A percentile compares a stretch with the other conserved stretches of the same genome.
Conservation (phyloP, 2,888 invertebrate species). For the Onchidella celtica region DNA sequence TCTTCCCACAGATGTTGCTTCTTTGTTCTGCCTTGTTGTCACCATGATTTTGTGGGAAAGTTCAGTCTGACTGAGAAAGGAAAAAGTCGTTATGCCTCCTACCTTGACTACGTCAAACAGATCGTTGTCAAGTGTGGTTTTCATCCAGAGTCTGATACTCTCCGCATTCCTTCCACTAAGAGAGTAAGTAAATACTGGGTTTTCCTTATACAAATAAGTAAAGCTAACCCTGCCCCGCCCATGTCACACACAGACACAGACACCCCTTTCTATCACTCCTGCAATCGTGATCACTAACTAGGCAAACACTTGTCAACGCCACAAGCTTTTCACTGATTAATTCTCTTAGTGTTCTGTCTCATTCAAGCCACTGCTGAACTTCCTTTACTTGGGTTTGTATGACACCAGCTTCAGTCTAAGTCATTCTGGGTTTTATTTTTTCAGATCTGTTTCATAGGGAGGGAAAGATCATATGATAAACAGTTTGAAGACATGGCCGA, state of each 20-base stretch:
- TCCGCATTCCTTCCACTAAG: slow-evolving; percentile 98
- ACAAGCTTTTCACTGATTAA: too few species aligned
- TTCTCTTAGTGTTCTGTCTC: too few species aligned
- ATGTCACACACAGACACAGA: too few species aligned
- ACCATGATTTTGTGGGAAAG: slow-evolving; percentile 94
- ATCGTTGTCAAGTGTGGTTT: slow-evolving; percentile 89
- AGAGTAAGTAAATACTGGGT: slow-evolving; percentile 81
- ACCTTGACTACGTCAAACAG: slow-evolving; percentile 80
- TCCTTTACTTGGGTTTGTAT: too few species aligned
- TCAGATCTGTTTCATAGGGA: slow-evolving; percentile 77
- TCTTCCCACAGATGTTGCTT: slow-evolving; percentile 87
- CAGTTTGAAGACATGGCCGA: slow-evolving; percentile 62
- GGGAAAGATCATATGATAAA: slow-evolving; percentile 61
- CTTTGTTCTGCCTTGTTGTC: slow-evolving; percentile 97
- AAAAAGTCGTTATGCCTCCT: slow-evolving; percentile 86
- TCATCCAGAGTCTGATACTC: slow-evolving; percentile 87
- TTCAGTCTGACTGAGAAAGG: slow-evolving; percentile 84
- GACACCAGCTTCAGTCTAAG: too few species aligned
- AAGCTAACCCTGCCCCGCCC: too few species aligned
- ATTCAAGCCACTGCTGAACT: too few species aligned
- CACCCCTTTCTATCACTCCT: too few species aligned
- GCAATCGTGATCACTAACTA: too few species aligned
- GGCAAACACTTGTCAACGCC: too few species aligned
- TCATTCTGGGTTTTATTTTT: slow-evolving; percentile 34
- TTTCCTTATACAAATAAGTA: too few species aligned